These are phyloP conservation scores for Micrasema minimum DNA, from an alignment of 1,140 invertebrate genomes.

Conservation along the genomic window DNA sequence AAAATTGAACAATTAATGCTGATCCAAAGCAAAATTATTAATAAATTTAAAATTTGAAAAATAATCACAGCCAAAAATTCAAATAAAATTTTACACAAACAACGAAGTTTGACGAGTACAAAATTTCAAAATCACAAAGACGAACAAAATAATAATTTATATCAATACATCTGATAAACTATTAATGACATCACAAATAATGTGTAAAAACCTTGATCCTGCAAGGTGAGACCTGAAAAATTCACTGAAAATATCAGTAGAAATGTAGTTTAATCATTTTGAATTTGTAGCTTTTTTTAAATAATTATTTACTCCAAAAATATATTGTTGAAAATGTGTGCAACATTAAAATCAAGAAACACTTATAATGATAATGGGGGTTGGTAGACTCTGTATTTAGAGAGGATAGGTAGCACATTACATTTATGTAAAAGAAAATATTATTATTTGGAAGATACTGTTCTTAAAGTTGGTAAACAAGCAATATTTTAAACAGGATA, in stretches of 20 bases:
- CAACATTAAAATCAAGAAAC: too few relatives aligned
- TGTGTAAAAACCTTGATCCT: conserved; percentile 66
- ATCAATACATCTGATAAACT: conserved; percentile 20
- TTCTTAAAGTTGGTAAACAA: too few relatives aligned
- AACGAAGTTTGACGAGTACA: neutral
- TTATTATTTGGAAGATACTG: too few relatives aligned
- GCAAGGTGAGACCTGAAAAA: conserved; percentile 67
- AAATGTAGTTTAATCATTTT: conserved; percentile 57
- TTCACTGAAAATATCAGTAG: conserved; percentile 67
- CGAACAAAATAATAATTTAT: conserved; percentile 13
- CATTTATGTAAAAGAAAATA: too few relatives aligned
- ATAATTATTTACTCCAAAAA: too few relatives aligned
- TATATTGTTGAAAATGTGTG: too few relatives aligned
- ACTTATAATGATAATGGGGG: too few relatives aligned
- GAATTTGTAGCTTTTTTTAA: too few relatives aligned
- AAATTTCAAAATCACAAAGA: conserved; percentile 3
- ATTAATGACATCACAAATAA: conserved; percentile 46
- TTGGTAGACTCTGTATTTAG: too few relatives aligned
- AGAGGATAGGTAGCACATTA: too few relatives aligned
- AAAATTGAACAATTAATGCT: neutral
- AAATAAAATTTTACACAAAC: neutral
- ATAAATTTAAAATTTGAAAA: conserved; percentile 11
- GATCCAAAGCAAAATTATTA: conserved; percentile 10
- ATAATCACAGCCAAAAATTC: too few relatives aligned
- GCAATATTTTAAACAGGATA: too few relatives aligned